Evolutionary conservation across 2,888 invertebrate species (phyloP).

Genomic region (Drosophila parthenogenetica): DNA sequence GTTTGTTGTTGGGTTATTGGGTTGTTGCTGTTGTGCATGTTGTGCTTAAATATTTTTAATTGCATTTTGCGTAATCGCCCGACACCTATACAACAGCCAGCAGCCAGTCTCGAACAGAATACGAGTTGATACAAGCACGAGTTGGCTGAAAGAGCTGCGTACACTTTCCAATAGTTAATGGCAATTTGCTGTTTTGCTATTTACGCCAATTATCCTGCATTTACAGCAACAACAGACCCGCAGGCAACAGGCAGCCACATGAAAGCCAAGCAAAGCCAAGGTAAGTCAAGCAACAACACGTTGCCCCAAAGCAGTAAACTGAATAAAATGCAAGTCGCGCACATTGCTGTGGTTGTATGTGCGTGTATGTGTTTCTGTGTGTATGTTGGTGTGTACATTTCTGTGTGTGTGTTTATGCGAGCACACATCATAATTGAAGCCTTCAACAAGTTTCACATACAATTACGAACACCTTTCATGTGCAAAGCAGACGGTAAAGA

Average conservation of each 20-base stretch:
- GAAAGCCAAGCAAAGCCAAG: constrained; percentile 42
- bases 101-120: constrained; percentile 38
- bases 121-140: constrained; percentile 9
- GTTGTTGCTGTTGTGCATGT: constrained; percentile 41
- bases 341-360: constrained; percentile 53
- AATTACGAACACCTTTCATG: constrained; percentile 61
- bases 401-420: constrained; percentile 16
- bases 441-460: constrained; percentile 80
- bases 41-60: constrained; percentile 77
- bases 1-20: constrained; percentile 28
- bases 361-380: not conserved
- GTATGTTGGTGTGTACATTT: constrained; percentile 12
- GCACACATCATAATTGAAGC: constrained; percentile 77
- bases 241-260: constrained; percentile 32
- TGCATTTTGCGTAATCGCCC: constrained; percentile 77
- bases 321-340: constrained; percentile 61
- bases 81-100: constrained; percentile 63
- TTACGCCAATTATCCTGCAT: constrained; percentile 78
- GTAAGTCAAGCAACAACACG: constrained; percentile 44
- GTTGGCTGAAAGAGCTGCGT: constrained; percentile 53
- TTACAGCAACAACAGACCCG: constrained; percentile 56
- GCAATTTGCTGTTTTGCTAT: constrained; percentile 81
- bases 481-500: constrained; percentile 31
- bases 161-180: constrained; percentile 80
- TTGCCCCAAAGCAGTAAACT: constrained; percentile 42